Base-by-base conservation (phyloP, 2,113 vertebrate genomes). In the Notarius lentiginosus region DNA sequence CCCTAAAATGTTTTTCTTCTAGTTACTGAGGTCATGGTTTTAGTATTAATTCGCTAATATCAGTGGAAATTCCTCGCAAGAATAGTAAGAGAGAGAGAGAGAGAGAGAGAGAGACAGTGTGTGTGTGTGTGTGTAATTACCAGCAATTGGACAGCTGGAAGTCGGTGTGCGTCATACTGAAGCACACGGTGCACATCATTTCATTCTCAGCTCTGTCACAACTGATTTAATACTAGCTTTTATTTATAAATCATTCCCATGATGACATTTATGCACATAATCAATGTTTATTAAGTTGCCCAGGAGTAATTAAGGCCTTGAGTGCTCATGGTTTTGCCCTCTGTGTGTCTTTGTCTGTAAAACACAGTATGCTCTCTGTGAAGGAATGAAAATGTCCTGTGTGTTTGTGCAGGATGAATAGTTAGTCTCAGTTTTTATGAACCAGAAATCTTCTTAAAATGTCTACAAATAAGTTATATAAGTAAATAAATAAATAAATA, bases 161-260 rank as follows among this genome's bases (percentile, higher is more conserved):
- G n/a, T 9, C 3, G 15, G 49, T 85, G 22, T 66, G 30, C 73
- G 58, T 82, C 51, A 34, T 0, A 11, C 22, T 61, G 22, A 83
- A 41, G 41, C 41, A 41, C 41, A 61, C 73, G 9, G n/a, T 61
- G 80, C 7, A 24, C 30, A 83, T 79, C 55, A 9, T 51, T 22
- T 14, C 27, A 2, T 65, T 83, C 66, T 63, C 63, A 63, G 49
- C 73, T 86, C 22, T 53, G 17, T 82, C 58, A 30, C 55, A 41
- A 56, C 63, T 15, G 15, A 61, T 86, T 82, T 72, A 9, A 58
- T 65, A 79, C 73, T 18, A 11, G 24, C 70, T 53, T 76, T 18
- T 20, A 47, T 30, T 65, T 66, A 12, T 84, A 89, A 84, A 89
- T 77, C 65, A 79, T 86, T 65, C 34, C 8, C 79, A 22, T 58